These are phyloP conservation scores for Rhingia campestris DNA, from an alignment of 2,888 invertebrate species.

Conservation along the genomic window DNA sequence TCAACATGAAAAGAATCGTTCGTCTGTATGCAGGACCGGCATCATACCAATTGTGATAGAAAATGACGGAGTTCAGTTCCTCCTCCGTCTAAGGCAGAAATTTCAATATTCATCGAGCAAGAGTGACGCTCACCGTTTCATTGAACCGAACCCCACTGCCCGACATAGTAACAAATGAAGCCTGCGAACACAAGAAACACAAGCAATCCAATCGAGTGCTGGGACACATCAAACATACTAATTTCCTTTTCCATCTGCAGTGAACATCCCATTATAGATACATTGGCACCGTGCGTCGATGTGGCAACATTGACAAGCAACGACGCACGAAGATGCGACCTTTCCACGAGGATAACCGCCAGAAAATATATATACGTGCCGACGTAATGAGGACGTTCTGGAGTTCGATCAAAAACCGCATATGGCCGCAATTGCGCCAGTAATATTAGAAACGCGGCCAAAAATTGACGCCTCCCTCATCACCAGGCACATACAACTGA, in stretches of 20 bases:
- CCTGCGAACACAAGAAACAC: background rate
- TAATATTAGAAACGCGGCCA: conserved; percentile 74
- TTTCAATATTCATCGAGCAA: background rate
- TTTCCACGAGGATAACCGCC: conserved; percentile 69
- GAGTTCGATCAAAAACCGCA: conserved; percentile 76
- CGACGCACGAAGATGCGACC: conserved; percentile 76
- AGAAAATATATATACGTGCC: background rate
- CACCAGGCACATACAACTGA: conserved; percentile 74
- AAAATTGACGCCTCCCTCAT: conserved; percentile 75
- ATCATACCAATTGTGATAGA: conserved; percentile 78
- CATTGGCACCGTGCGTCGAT: conserved; percentile 77
- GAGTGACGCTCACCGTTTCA: background rate
- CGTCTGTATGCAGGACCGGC: conserved; percentile 76
- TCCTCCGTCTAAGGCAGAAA: background rate
- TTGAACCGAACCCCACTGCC: background rate
- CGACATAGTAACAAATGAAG: too few relatives aligned
- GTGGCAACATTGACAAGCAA: conserved; percentile 76
- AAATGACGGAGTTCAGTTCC: conserved; percentile 28
- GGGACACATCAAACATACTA: too few relatives aligned
- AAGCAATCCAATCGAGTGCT: background rate
- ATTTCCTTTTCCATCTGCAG: conserved; percentile 75
- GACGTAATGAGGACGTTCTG: conserved; percentile 76
- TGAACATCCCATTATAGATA: conserved; percentile 77
- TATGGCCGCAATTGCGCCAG: conserved; percentile 25
- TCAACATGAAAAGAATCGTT: conserved; percentile 78